Evolutionary conservation across 2,113 vertebrate species (phyloP).

Genomic region (Pundamilia nyererei): DNA sequence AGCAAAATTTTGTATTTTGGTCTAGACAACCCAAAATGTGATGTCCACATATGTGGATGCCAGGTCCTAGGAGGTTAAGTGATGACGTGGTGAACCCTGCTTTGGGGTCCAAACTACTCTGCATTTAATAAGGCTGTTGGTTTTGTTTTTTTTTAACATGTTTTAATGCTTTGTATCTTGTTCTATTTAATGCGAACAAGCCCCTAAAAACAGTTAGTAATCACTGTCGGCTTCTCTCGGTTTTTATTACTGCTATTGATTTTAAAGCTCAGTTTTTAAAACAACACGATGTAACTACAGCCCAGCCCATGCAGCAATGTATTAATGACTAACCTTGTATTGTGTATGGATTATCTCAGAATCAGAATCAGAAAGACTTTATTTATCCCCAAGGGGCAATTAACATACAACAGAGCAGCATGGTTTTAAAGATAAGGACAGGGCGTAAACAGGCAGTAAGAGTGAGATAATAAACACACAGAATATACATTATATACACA

Average conservation of each 20-base stretch:
- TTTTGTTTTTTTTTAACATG: neutral
- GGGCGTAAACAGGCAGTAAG: neutral
- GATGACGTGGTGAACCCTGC: neutral
- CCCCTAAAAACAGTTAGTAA: neutral
- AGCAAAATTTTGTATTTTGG: neutral
- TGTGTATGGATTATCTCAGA: no score
- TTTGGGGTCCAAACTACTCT: neutral
- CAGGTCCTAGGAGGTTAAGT: neutral
- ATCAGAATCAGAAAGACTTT: neutral
- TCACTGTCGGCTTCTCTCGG: neutral
- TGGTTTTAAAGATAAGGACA: neutral
- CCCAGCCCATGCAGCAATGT: neutral
- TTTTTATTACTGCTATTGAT: neutral
- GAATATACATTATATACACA: neutral
- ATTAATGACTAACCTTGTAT: neutral
- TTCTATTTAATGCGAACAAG: neutral
- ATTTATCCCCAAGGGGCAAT: neutral
- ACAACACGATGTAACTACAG: neutral
- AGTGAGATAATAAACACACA: neutral
- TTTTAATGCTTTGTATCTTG: neutral
- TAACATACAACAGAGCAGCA: neutral
- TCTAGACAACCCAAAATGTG: neutral
- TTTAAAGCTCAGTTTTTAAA: neutral
- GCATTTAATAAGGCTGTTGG: neutral
- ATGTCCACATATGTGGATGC: neutral